Evolutionary conservation across 2,113 vertebrate genomes (phyloP), one percentile per base, ranked within the genome.

Genomic region (Eidolon helvum): DNA sequence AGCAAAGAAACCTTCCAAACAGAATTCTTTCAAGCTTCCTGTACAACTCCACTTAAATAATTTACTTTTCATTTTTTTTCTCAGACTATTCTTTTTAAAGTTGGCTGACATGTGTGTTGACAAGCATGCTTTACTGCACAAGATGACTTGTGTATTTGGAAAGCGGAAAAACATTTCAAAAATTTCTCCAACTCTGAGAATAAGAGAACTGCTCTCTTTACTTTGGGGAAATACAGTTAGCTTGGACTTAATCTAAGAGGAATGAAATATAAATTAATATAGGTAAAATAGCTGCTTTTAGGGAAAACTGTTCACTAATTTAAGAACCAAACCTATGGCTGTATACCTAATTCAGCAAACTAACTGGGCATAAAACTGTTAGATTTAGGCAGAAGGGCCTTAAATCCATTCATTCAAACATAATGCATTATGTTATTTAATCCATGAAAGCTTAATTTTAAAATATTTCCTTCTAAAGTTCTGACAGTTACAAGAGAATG

Each of bases 21-120:
- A 98, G 98, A 99, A 98, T 98, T 99, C 98, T 99, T 99, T 99
- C 98, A 99, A 99, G 99, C 98, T 98, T 98, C 98, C 97, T 97
- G 98, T 99, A 98, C 98, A 99, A 98, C 98, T 98, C 97, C 98
- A 98, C 99, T 99, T 99, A 99, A 99, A 99, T 99, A 99, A 99
- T 99, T 99, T 99, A 99, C 98, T 98, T 99, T 99, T 98, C 98
- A 98, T 98, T 99, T 99, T 98, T 45, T 98, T 98, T 98, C 97
- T 98, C 98, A 98, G 98, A 98, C 98, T 98, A 97, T 98, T 98
- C 98, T 98, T 99, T 99, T 98, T 98, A 98, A 98, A 99, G 98
- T 98, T 98, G 96, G 97, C 97, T 99, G 99, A 98, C 99, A 98
- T 98, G 98, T 98, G 97, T 53, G 45, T 98, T 99, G 99, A 99